Base-by-base conservation (phyloP, 2,888 invertebrate species). In the Allolobophora icterica region DNA sequence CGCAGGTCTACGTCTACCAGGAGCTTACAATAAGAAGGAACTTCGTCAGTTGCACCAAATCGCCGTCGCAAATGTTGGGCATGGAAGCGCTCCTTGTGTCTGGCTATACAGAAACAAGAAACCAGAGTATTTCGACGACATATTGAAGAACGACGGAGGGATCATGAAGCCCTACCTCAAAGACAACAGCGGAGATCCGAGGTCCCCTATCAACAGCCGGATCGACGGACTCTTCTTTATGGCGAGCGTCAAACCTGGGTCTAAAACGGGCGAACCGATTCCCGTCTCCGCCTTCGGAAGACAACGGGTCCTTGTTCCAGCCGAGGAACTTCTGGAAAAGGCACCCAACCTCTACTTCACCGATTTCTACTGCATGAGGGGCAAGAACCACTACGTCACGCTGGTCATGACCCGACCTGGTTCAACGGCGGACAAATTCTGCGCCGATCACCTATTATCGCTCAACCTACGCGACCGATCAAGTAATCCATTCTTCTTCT, bases 101-200 rank as follows among this genome's bases (percentile, higher is more conserved):
- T 91, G 40, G 35, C 38, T 92, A 33, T 92, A 92, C 90, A 38
- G 92, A 24, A 90, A 92, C 90, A 92, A 92, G 58, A 71, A 91
- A 30, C 90, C 38, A 6, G 33, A 89, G 21, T 92, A 92, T 89
- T 92, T 92, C 90, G 17, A 71, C 5, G 71, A 92, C 19, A 91
- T 91, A 30, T 38, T 89, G 8, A n/a, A n/a, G 33, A 87, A 92
- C 11, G 15, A 90, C 35, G 84, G 17, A 58, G 90, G 91, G 71
- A 89, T 92, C 83, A 92, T 92, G 92, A 90, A 84, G 84, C 42
- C 58, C 21, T 91, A 91, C 91, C 30, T 34, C 4, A 92, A 92
- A 71, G 91, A 92, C 90, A 34, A 90, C 89, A 91, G 90, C 45
- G 92, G 92, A 33, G 92, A 92, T 89, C 92, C 90, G 17, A 34